Conservation (phyloP, 2,113 vertebrate genomes). For the Cariama cristata region DNA sequence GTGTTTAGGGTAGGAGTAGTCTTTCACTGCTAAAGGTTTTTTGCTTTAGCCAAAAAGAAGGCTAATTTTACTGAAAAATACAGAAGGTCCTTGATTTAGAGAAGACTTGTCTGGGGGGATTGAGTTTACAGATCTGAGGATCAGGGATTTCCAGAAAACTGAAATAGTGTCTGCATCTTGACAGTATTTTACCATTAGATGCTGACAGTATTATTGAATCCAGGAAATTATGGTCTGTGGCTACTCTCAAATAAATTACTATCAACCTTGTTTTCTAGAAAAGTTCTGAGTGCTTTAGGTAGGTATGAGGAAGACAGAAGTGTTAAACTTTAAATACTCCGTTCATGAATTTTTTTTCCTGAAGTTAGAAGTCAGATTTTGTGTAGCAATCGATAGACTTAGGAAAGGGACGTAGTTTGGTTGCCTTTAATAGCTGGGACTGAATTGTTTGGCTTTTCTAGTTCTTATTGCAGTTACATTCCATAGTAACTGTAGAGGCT, state of each 20-base stretch:
- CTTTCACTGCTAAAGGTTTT: neutral
- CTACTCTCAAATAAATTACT: neutral
- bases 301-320: neutral
- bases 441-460: neutral
- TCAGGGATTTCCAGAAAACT: conserved; percentile 62
- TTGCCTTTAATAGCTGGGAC: neutral
- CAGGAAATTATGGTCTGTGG: neutral
- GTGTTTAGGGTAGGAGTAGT: neutral
- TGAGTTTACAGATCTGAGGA: neutral
- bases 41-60: neutral
- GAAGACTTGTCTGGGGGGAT: neutral
- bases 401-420: rapidly evolving
- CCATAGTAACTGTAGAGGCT: neutral
- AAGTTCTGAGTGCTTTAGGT: neutral
- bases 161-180: neutral
- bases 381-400: neutral
- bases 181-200: neutral
- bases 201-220: conserved; percentile 3
- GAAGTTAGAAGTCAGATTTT: neutral
- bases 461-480: neutral
- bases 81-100: neutral
- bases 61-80: neutral
- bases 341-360: neutral
- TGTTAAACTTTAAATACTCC: neutral
- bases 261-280: neutral